Evolutionary conservation across 1,140 invertebrate species (phyloP).

Genomic region (Cheumatopsyche charites): DNA sequence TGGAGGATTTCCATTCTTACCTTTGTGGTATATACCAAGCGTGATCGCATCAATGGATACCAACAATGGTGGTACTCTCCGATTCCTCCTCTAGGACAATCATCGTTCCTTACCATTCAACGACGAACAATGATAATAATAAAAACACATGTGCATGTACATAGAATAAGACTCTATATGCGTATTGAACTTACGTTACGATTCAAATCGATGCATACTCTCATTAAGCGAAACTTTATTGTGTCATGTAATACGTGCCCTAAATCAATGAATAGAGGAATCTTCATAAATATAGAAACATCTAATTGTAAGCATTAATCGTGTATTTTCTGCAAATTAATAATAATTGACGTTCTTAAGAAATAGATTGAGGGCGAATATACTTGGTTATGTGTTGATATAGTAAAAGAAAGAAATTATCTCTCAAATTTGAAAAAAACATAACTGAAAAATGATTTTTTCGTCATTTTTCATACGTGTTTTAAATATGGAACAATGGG

Average conservation of each 20-base stretch:
- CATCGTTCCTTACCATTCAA: slow-evolving; percentile 5
- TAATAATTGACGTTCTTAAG: not conserved
- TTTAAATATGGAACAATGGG: too few species aligned
- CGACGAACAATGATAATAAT: slow-evolving; percentile 15
- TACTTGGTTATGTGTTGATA: not conserved
- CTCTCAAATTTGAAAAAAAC: too few species aligned
- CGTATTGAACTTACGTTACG: not conserved
- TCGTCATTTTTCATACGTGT: too few species aligned
- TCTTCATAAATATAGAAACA: too few species aligned
- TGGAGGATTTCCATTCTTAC: not conserved
- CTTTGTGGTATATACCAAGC: slow-evolving; percentile 11
- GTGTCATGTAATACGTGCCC: too few species aligned
- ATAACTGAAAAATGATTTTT: too few species aligned
- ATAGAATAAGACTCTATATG: not conserved
- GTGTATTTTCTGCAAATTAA: not conserved
- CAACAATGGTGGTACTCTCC: slow-evolving; percentile 26
- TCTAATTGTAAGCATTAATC: too few species aligned
- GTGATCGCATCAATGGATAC: slow-evolving; percentile 33
- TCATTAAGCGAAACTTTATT: too few species aligned
- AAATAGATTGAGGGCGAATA: not conserved
- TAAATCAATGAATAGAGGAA: too few species aligned
- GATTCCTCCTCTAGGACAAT: slow-evolving; percentile 28
- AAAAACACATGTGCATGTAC: not conserved
- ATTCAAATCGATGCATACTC: too few species aligned
- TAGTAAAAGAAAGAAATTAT: too few species aligned